phyloP scores from a whole-genome alignment of 2,888 invertebrate species.

The Tenthredo amoena region DNA sequence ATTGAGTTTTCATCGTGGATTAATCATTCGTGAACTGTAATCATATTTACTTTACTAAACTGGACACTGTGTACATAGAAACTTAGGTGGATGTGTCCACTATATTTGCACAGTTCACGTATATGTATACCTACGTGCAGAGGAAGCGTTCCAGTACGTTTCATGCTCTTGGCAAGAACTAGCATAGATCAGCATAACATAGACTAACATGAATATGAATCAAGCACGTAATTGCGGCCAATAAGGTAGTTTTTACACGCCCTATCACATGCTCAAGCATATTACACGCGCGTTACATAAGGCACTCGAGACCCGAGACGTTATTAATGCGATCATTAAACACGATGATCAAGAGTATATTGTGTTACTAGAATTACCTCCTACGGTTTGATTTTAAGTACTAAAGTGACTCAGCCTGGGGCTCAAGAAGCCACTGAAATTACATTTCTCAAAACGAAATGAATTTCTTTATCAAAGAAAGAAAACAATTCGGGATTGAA shows the following conservation, averaged over 20 bases:
- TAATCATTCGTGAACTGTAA: neutral
- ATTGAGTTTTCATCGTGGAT: neutral
- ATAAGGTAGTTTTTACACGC: constrained; percentile 49
- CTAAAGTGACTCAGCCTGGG: neutral
- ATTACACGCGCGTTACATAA: constrained; percentile 49
- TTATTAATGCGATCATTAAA: constrained; percentile 46
- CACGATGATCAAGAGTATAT: constrained; percentile 39
- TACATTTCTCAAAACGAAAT: neutral
- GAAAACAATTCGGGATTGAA: neutral
- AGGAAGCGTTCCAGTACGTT: constrained; percentile 30
- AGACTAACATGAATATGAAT: constrained; percentile 43
- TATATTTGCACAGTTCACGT: neutral
- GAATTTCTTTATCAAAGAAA: neutral
- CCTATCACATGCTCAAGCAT: constrained; percentile 42
- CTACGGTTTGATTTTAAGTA: neutral
- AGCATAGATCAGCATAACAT: constrained; percentile 24
- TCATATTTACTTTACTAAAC: neutral
- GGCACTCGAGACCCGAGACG: constrained; percentile 15
- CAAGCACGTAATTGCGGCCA: constrained; percentile 46
- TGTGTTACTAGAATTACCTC: constrained; percentile 20
- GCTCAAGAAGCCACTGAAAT: neutral
- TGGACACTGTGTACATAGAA: neutral
- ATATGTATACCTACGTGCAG: neutral
- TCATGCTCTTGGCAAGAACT: constrained; percentile 38
- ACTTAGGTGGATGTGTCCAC: neutral